These are phyloP conservation scores for Dione vanillae DNA, from an alignment of 2,888 invertebrate genomes.

Conservation along the genomic window DNA sequence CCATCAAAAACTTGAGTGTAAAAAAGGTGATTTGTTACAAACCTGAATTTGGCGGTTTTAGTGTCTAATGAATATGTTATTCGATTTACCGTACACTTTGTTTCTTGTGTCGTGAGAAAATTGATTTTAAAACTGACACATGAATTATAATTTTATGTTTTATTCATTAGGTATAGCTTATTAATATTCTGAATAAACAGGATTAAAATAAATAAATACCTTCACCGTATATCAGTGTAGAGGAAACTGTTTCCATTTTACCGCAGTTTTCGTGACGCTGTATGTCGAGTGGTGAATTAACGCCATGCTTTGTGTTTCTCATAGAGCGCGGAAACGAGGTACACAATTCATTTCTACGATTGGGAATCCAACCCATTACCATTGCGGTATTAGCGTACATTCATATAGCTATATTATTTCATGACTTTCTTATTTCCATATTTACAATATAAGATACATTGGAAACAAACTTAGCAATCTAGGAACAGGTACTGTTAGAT, in stretches of 20 bases:
- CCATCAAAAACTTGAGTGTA: conserved; percentile 39
- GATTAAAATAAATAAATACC: no score
- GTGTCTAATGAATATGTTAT: conserved; percentile 72
- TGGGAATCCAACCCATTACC: no score
- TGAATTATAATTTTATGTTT: conserved; percentile 27
- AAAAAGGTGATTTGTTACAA: conserved; percentile 45
- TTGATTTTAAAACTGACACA: conserved; percentile 41
- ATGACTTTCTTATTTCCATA: conserved; percentile 27
- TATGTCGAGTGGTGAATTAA: no score
- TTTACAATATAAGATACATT: conserved; percentile 52
- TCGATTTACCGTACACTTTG: conserved; percentile 67
- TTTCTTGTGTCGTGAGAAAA: conserved; percentile 73
- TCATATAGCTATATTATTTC: not conserved
- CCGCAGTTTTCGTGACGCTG: no score
- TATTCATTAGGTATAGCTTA: conserved; percentile 16
- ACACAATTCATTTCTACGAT: no score
- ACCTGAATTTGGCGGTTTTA: conserved; percentile 64
- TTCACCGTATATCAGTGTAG: no score
- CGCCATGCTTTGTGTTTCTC: no score
- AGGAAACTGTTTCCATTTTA: no score
- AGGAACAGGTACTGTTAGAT: conserved; percentile 62
- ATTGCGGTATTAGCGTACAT: no score
- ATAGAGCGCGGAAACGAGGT: no score
- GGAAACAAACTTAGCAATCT: conserved; percentile 51
- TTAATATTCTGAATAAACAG: conserved; percentile 12